Evolutionary conservation across 2,888 invertebrate genomes (phyloP).

Genomic region (Leistus spinibarbis): DNA sequence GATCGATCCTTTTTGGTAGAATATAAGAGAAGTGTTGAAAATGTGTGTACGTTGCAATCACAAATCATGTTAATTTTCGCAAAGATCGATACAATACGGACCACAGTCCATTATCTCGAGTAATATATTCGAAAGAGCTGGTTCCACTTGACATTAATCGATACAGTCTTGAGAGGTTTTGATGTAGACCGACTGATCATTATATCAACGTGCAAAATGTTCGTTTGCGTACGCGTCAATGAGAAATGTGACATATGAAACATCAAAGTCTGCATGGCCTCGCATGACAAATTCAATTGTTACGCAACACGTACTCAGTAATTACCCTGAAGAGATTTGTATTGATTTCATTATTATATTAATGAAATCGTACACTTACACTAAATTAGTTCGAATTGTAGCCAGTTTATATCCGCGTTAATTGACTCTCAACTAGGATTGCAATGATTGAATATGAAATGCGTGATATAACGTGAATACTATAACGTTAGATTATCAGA

Average conservation of each 20-base stretch:
- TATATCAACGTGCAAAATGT: background rate
- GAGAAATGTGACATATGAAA: background rate
- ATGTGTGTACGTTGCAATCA: background rate
- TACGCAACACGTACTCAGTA: background rate
- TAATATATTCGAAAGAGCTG: background rate
- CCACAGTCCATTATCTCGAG: background rate
- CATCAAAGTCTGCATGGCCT: background rate
- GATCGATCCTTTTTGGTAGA: too few species aligned
- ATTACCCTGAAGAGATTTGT: background rate
- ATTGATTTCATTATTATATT: background rate
- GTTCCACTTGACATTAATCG: background rate
- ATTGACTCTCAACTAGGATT: too few species aligned
- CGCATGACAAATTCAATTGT: background rate
- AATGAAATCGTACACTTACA: too few species aligned
- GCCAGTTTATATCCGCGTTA: too few species aligned
- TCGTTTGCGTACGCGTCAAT: background rate
- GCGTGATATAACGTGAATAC: too few species aligned
- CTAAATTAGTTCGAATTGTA: background rate
- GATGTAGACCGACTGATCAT: background rate
- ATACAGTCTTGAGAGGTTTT: background rate
- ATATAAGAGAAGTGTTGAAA: background rate
- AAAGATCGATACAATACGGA: background rate
- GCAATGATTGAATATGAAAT: too few species aligned
- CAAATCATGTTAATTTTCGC: background rate
- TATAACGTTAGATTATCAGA: too few species aligned